A percentile compares a stretch with the other conserved stretches of the same genome.
Conservation (phyloP, 2,797 vertebrate genomes). For the Amblyopsis hoosieri region DNA sequence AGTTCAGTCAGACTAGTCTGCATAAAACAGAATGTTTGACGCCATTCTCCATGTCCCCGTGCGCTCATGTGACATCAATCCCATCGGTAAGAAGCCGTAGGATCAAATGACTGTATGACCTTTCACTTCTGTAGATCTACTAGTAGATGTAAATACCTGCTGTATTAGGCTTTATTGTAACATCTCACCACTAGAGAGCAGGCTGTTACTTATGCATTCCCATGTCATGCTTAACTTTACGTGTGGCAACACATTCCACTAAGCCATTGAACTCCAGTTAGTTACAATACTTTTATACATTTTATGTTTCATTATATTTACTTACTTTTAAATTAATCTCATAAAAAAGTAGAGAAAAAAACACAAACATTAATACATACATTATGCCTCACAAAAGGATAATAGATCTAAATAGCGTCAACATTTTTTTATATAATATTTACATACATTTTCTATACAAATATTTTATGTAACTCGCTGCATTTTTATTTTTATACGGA, state of each 20-base stretch:
- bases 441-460: no score
- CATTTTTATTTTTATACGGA: no score
- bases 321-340: no score
- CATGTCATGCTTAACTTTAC: conserved; percentile 26
- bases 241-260: conserved; percentile 20
- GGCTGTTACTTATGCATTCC: conserved; percentile 62
- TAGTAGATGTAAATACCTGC: conserved; percentile 3
- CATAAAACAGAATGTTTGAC: conserved; percentile 77
- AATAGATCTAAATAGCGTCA: no score
- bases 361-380: no score
- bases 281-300: background rate
- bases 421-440: no score
- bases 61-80: conserved; percentile 69
- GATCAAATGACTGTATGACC: conserved; percentile 5
- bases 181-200: conserved; percentile 75
- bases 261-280: conserved; percentile 15
- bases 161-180: conserved; percentile 20
- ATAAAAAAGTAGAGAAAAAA: background rate
- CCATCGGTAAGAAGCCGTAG: conserved; percentile 65
- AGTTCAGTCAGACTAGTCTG: conserved; percentile 81
- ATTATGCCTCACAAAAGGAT: no score
- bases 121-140: background rate
- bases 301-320: background rate
- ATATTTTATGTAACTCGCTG: no score
- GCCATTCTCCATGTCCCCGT: conserved; percentile 65